Percentiles rank a stretch among this genome's conserved stretches.
Conservation (phyloP, 1,140 invertebrate genomes). For the Hylaeus volcanicus region DNA sequence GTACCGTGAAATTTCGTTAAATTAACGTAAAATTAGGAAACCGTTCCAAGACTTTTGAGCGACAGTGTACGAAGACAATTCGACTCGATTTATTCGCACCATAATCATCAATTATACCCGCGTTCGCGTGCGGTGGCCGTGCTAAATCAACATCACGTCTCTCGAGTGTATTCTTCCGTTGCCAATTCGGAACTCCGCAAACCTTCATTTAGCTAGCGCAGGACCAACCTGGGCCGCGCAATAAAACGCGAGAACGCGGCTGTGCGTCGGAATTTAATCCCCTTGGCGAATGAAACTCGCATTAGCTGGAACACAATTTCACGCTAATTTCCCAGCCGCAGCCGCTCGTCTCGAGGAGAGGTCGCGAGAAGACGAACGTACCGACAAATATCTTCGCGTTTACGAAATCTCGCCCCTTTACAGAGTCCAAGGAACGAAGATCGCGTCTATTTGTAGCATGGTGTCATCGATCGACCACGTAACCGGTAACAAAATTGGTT, state of each 20-base stretch:
- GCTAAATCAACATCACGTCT: slow-evolving; percentile 6
- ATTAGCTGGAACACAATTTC: slow-evolving; percentile 42
- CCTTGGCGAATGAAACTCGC: slow-evolving; percentile 43
- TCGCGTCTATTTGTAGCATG: neutral
- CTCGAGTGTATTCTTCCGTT: slow-evolving; percentile 2
- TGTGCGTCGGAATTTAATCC: slow-evolving; percentile 43
- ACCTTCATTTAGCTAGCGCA: slow-evolving; percentile 35
- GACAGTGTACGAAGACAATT: too few relatives aligned
- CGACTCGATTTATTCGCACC: too few relatives aligned
- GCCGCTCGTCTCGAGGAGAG: slow-evolving; percentile 17
- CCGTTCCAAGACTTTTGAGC: too few relatives aligned
- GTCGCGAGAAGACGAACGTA: slow-evolving; percentile 26
- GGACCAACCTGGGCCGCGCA: neutral
- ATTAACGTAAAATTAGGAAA: too few relatives aligned
- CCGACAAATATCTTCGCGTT: slow-evolving; percentile 25
- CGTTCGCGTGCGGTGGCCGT: neutral
- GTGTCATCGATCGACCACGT: slow-evolving; percentile 6
- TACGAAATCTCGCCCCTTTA: slow-evolving; percentile 13
- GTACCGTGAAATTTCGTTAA: too few relatives aligned
- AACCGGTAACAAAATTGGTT: neutral
- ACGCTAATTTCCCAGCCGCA: slow-evolving; percentile 41
- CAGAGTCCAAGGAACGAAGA: slow-evolving; percentile 10
- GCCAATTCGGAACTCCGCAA: slow-evolving; percentile 34
- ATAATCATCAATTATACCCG: neutral
- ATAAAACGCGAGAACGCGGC: slow-evolving; percentile 29